phyloP scores from a whole-genome alignment of 2,888 invertebrate genomes.

The Cantharis rufa region DNA sequence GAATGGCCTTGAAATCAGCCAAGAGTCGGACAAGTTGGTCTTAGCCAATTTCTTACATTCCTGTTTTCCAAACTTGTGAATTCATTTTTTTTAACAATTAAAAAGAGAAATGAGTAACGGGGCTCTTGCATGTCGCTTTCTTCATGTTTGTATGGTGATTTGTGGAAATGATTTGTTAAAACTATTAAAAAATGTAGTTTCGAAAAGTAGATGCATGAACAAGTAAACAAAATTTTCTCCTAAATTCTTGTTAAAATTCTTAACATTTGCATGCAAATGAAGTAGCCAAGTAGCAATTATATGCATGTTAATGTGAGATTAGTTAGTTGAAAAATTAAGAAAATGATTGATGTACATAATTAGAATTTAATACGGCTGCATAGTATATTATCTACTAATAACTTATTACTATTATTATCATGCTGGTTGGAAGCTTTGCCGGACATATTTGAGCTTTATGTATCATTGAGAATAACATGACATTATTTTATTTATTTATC shows the following conservation, averaged over 20 bases:
- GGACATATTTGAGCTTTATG: neutral
- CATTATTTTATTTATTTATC: neutral
- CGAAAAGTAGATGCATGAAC: neutral
- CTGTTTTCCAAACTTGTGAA: neutral
- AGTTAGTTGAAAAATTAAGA: neutral
- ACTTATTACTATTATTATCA: neutral
- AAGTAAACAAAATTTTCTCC: neutral
- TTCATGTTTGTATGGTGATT: constrained; percentile 11
- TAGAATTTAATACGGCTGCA: neutral
- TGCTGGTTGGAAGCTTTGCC: neutral
- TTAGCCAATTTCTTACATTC: neutral
- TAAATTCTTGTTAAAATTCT: neutral
- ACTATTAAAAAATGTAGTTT: neutral
- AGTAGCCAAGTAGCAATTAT: neutral
- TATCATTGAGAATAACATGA: neutral
- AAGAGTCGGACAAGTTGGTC: neutral
- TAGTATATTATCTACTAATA: neutral
- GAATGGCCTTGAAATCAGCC: neutral
- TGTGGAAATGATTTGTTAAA: neutral
- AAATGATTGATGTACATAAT: neutral
- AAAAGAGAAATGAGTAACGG: constrained; percentile 20
- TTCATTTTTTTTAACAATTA: neutral
- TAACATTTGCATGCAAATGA: neutral
- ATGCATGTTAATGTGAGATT: neutral
- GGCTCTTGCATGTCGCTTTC: constrained; percentile 29